Percentiles rank a stretch among this genome's conserved stretches.
Conservation (phyloP, 2,888 invertebrate genomes). For the Apotomis capreana region DNA sequence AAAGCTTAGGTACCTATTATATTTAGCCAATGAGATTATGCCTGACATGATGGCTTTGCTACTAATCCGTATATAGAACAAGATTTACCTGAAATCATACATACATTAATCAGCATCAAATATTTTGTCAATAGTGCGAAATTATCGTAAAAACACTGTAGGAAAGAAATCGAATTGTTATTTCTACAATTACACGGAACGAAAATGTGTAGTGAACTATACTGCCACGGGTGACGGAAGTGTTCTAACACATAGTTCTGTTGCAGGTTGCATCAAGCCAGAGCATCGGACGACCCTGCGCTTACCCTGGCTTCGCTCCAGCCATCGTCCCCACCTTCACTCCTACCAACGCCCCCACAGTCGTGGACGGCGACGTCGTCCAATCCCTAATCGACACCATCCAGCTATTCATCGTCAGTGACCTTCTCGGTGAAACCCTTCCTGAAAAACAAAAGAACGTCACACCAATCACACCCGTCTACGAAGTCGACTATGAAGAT, state of each 20-base stretch:
- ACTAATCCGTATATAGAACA: too few species aligned
- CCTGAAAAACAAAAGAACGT: constrained; percentile 14
- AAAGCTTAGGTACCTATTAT: too few species aligned
- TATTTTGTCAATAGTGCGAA: too few species aligned
- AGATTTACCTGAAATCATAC: too few species aligned
- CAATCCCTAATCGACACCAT: constrained; percentile 36
- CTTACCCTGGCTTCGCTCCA: not conserved
- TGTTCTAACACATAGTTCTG: not conserved
- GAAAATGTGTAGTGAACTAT: too few species aligned
- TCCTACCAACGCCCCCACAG: not conserved
- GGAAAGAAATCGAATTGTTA: too few species aligned
- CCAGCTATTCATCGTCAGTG: constrained; percentile 37
- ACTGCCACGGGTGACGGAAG: too few species aligned
- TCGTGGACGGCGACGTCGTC: constrained; percentile 27
- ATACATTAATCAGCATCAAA: too few species aligned
- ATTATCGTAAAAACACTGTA: too few species aligned
- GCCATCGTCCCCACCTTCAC: not conserved
- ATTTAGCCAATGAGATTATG: too few species aligned
- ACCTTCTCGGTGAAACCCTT: constrained; percentile 20
- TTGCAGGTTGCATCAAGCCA: constrained; percentile 23
- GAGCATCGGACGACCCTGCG: not conserved
- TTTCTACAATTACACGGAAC: not conserved
- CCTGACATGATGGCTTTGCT: too few species aligned
- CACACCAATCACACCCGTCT: not conserved
- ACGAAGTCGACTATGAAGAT: not conserved